Evolutionary conservation across 2,113 vertebrate genomes (phyloP).

Genomic region (Heptranchias perlo): DNA sequence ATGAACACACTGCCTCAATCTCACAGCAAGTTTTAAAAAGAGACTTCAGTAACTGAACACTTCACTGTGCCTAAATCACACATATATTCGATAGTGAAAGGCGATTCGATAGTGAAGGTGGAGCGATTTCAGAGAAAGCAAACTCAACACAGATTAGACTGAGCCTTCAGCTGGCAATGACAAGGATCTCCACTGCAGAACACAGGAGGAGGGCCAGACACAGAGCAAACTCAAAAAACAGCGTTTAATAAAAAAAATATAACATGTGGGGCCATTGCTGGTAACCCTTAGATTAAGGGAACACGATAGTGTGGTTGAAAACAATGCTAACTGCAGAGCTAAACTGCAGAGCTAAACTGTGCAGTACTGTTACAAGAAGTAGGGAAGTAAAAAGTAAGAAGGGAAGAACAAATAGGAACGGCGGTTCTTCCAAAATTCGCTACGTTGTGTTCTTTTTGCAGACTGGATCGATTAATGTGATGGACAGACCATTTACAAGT

Average conservation of each 20-base stretch:
- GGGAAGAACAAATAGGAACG: not conserved
- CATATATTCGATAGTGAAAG: not conserved
- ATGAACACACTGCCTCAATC: not conserved
- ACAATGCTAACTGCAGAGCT: not conserved
- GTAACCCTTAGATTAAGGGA: not conserved
- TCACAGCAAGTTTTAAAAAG: not conserved
- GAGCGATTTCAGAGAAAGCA: slow-evolving; percentile 21
- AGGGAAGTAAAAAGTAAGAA: not conserved
- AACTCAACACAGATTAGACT: not conserved
- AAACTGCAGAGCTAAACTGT: not conserved
- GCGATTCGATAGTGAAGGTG: not conserved
- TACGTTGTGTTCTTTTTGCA: not conserved
- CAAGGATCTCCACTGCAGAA: not conserved
- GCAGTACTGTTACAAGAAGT: not conserved
- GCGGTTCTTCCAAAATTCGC: not conserved
- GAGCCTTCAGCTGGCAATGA: not conserved
- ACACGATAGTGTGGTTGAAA: not conserved
- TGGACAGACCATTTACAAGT: not conserved
- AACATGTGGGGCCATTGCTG: not conserved
- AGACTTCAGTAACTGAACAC: not conserved
- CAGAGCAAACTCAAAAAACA: not conserved
- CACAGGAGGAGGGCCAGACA: not conserved
- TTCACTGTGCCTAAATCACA: not conserved
- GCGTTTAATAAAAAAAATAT: not conserved
- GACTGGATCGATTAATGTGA: not conserved